Evolutionary conservation across 2,888 invertebrate species (phyloP), one percentile per base, ranked within the genome.

Genomic region (Vannuccia rotundouncinata): DNA sequence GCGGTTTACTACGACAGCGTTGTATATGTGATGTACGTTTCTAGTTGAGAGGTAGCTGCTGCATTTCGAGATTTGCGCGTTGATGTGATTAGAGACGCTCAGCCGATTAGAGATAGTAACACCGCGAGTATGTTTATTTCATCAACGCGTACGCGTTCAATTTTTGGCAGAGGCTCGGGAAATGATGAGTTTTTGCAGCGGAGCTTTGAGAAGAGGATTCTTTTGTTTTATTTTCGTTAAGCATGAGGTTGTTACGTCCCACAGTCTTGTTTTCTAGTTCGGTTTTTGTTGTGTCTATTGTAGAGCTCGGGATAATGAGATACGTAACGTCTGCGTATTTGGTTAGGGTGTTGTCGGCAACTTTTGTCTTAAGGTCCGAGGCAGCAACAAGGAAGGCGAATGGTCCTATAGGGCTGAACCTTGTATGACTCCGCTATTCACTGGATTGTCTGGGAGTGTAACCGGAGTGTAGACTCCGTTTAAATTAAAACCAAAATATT

Each of bases 321-420:
- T 75, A 75, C 75, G 75, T 30, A 75, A 27, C 75, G 5, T 75
- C 75, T n/a, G 75, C 75, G 75, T 75, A 75, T 75, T 75, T 75
- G 22, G 28, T 75, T 75, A 75, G 2, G 2, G 31, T 29, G 31
- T 75, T 75, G 29, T 5, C 22, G 22, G 22, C 27, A 5, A 5
- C 27, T n/a, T 10, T 73, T 5, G 73, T 5, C 27, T 73, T 73
- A 10, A 73, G 73, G 73, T 73, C 73, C 22, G 73, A 73, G 27
- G 73, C 27, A n/a, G 73, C 73, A 73, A 73, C 73, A 22, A 27
- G 22, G 27, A 73, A 73, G 22, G 73, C 73, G 27, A 73, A 22
- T 73, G 73, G 73, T 25, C 73, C 73, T 73, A n/a, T n/a, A 73
- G 73, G 73, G 27, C 73, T 73, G 73, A 75, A 28, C 29, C 75